These are phyloP conservation scores for Crotalus helleri DNA, from an alignment of 2,113 vertebrate species.

Conservation along the genomic window DNA sequence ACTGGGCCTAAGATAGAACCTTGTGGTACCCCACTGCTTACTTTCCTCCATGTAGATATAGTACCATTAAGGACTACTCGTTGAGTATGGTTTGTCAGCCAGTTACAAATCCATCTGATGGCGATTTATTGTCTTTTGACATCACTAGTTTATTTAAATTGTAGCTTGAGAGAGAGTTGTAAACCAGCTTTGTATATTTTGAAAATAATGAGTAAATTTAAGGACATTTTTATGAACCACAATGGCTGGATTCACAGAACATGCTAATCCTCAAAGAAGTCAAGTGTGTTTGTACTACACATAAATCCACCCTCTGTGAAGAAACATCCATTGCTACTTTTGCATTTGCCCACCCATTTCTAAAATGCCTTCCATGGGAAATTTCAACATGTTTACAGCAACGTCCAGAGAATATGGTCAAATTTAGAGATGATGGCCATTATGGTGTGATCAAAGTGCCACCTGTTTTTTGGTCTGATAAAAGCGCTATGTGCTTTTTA, in stretches of 20 bases:
- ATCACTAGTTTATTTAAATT: not conserved
- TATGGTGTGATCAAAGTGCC: not conserved
- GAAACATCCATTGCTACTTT: not conserved
- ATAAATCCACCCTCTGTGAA: not conserved
- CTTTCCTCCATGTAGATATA: too few species aligned
- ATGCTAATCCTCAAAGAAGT: not conserved
- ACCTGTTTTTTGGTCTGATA: not conserved
- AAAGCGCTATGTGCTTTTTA: not conserved
- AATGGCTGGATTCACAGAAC: not conserved
- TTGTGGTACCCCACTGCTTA: too few species aligned
- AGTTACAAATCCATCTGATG: too few species aligned
- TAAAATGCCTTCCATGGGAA: not conserved
- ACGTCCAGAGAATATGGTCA: not conserved
- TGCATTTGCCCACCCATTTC: not conserved
- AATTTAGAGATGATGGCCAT: not conserved
- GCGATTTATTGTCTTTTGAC: not conserved
- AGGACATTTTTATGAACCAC: not conserved
- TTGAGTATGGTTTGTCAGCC: too few species aligned
- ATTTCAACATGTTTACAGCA: not conserved
- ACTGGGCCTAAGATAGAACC: too few species aligned
- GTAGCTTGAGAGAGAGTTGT: not conserved
- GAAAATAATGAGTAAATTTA: not conserved
- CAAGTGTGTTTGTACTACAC: not conserved
- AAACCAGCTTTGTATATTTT: not conserved
- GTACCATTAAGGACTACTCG: too few species aligned